Percentiles rank a stretch among this genome's conserved stretches.
These are phyloP conservation scores for Onchidella celtica DNA, from an alignment of 2,888 invertebrate genomes.

Conservation along the genomic window DNA sequence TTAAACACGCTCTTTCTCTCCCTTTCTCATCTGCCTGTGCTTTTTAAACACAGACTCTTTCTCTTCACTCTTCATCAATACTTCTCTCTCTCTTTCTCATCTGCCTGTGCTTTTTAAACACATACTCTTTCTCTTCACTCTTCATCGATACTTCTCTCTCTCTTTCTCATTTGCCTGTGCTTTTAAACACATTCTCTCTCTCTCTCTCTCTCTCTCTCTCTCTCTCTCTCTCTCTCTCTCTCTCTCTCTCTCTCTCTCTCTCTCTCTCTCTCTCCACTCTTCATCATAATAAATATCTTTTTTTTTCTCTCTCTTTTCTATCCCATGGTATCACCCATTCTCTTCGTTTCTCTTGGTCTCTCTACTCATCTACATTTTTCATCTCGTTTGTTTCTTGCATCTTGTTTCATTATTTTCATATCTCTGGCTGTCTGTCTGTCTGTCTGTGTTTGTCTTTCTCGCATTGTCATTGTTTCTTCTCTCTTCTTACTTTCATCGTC, in stretches of 20 bases:
- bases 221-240: neutral
- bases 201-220: neutral
- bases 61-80: neutral
- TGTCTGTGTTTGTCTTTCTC: slow-evolving; percentile 3
- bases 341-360: neutral
- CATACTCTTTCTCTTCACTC: neutral
- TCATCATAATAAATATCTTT: neutral
- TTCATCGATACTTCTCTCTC: neutral
- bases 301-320: neutral
- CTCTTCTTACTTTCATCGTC: neutral
- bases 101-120: neutral
- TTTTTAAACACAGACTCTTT: no score
- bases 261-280: neutral
- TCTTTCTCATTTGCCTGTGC: neutral
- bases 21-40: no score
- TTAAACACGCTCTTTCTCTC: no score
- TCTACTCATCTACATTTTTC: neutral
- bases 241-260: neutral
- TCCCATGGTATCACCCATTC: neutral
- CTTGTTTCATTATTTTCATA: slow-evolving; percentile 10
- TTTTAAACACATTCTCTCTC: neutral
- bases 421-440: slow-evolving; percentile 24
- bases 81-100: no score
- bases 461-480: neutral
- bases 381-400: neutral